Percentiles rank a stretch among this genome's conserved stretches.
phyloP scores from a whole-genome alignment of 2,797 vertebrate species.

The Xenopus petersii region DNA sequence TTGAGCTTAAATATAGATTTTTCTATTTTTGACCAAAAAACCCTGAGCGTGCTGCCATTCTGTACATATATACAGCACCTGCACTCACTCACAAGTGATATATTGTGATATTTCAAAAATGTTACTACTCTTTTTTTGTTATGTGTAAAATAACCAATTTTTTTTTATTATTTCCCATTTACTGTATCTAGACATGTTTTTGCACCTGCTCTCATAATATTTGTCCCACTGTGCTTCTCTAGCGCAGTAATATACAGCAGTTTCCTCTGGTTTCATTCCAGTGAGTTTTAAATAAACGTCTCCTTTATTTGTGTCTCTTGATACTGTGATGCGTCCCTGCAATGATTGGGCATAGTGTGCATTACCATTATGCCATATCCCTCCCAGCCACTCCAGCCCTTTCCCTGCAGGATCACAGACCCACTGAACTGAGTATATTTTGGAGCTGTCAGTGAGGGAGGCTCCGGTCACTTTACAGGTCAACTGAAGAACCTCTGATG shows the following conservation, averaged over 20 bases:
- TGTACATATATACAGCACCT: too few species aligned
- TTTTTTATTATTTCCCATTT: too few species aligned
- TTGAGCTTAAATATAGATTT: too few species aligned
- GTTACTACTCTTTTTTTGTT: too few species aligned
- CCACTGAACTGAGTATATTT: neutral
- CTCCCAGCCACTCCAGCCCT: constrained; percentile 1
- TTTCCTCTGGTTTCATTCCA: too few species aligned
- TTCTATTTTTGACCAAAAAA: too few species aligned
- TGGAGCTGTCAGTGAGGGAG: constrained; percentile 15
- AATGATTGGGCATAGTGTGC: neutral
- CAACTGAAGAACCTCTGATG: constrained; percentile 4
- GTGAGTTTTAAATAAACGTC: constrained; percentile 12
- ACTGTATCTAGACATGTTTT: neutral
- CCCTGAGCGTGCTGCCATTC: too few species aligned
- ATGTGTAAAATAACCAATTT: neutral
- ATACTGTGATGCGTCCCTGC: neutral
- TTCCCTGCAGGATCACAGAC: neutral
- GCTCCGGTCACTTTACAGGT: constrained; percentile 28
- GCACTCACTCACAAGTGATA: too few species aligned
- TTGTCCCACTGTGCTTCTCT: neutral
- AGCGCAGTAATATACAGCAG: too few species aligned
- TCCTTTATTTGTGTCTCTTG: constrained; percentile 32
- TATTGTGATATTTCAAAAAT: too few species aligned
- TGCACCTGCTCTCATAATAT: neutral
- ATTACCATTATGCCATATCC: neutral